These are phyloP conservation scores for Actinemys pallida DNA, from an alignment of 2,113 vertebrate species.

Conservation along the genomic window DNA sequence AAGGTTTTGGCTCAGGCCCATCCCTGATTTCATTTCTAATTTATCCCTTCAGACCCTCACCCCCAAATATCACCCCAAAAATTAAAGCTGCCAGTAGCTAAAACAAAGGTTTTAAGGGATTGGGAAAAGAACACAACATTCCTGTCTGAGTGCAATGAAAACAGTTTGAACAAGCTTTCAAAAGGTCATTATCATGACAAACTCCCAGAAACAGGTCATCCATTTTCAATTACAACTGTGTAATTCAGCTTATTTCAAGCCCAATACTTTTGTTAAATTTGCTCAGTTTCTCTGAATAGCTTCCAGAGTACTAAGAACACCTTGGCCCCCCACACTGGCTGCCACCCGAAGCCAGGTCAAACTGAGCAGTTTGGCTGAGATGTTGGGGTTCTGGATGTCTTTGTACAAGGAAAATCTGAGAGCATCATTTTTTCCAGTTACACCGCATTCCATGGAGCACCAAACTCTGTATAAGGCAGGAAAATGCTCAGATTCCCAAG, in stretches of 20 bases:
- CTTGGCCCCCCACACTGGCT: slow-evolving; percentile 25
- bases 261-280: slow-evolving; percentile 40
- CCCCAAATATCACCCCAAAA: slow-evolving; percentile 15
- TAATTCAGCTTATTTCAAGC: slow-evolving; percentile 52
- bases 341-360: slow-evolving; percentile 34
- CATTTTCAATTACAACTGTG: neutral
- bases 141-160: slow-evolving; percentile 50
- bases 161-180: slow-evolving; percentile 57
- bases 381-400: neutral
- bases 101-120: slow-evolving; percentile 24
- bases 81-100: neutral
- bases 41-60: slow-evolving; percentile 17
- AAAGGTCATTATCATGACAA: neutral
- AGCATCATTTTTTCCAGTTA: neutral
- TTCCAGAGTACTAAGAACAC: neutral
- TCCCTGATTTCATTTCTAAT: neutral
- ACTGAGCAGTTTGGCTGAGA: neutral
- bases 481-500: neutral
- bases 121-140: slow-evolving; percentile 56
- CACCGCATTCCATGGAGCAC: neutral
- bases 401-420: neutral
- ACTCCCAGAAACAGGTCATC: slow-evolving; percentile 33
- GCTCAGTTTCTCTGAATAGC: slow-evolving; percentile 50
- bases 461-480: neutral
- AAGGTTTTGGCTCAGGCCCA: slow-evolving; percentile 13